Base-by-base conservation (phyloP, 2,797 vertebrate species). In the Etheostoma nigrum region DNA sequence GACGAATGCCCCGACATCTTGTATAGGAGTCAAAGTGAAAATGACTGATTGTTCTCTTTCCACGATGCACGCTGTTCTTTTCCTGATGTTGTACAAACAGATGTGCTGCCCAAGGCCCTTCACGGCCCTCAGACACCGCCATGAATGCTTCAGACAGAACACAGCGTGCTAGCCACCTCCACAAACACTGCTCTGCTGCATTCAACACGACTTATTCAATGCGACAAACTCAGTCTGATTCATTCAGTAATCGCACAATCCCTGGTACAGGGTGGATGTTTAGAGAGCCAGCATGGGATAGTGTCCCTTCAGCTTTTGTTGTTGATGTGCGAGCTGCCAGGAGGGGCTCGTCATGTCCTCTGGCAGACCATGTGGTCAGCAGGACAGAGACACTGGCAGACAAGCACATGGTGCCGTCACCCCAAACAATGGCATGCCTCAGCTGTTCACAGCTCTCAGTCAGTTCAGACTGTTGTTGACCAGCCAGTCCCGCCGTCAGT, bases 371-470 rank as follows among this genome's bases (percentile, higher is more conserved):
- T 27, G 55, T 52, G 59, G 74, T 65, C 81, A 70, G 79, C 75
- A 33, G 79, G 70, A 70, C 18, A 2, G 65, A 72, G 81, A 82
- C 57, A 2, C 52, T 44, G 75, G 60, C 71, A 78, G 76, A 76
- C 61, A 15, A 85, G 60, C 71, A 79, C 73, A 68, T 16, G 63
- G 78, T 68, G 83, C 67, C 67, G n/a, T 79, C 83, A 62, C 58
- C 61, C 71, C 27, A 18, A 73, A 90, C 85, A 85, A 83, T 5
- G 52, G 65, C 60, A 21, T 9, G 69, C 64, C 73, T 89, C 58
- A 86, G 88, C 90, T 84, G 82, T 86, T 68, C 58, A 2, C 68
- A 19, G 51, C 65, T n/a, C 84, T 63, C 73, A 75, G 77, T 83
- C 72, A 52, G 52, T 51, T 62, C 49, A 75, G n/a, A 40, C 48